Evolutionary conservation across 37 sponge, comb jelly and placozoan species (phyloP), one percentile per base, ranked within the genome.

Genomic region (Haliclona indistincta): DNA sequence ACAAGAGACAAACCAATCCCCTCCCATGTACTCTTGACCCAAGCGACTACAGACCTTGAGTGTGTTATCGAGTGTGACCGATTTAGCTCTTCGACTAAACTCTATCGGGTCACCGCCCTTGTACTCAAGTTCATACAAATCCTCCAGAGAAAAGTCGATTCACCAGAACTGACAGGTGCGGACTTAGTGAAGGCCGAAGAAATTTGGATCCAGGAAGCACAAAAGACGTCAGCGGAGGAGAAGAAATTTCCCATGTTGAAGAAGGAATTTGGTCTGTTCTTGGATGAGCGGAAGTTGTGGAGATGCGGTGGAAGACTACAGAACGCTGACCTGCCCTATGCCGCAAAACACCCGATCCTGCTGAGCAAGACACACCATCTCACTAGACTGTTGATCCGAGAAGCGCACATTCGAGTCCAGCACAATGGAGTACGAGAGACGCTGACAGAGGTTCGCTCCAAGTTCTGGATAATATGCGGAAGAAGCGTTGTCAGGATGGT

Each of bases 191-290:
- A 53, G 4, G 67, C 79, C 22, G 79, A 67, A 39, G 58, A 54
- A 33, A 23, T 79, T n/a, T 79, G 79, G 70, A 68, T 79, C n/a
- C n/a, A n/a, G n/a, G n/a, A n/a, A n/a, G n/a, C n/a, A n/a, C n/a
- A n/a, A n/a, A n/a, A n/a, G n/a, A 25, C n/a, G 29, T 29, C 70
- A 67, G 58, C 25, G 49, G 35, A 45, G 33, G 52, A 76, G 23
- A n/a, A 76, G 47, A 64, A 19, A 64, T 76, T 76, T 64, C 58
- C 47, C 6, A 75, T 51, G 4, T 75, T 63, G 66, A 76, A 64
- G 77, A 64, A 22, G 17, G 66, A 76, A 30, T 76, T 76, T 44
- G 36, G 49, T 2, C 52, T 76, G 34, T 76, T 76, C 32, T 52
- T 44, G 44, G 51, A 64, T 65, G 77, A 43, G n/a, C n/a, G n/a